Evolutionary conservation across 2,888 invertebrate species (phyloP).

Genomic region (Uropetala carovei): DNA sequence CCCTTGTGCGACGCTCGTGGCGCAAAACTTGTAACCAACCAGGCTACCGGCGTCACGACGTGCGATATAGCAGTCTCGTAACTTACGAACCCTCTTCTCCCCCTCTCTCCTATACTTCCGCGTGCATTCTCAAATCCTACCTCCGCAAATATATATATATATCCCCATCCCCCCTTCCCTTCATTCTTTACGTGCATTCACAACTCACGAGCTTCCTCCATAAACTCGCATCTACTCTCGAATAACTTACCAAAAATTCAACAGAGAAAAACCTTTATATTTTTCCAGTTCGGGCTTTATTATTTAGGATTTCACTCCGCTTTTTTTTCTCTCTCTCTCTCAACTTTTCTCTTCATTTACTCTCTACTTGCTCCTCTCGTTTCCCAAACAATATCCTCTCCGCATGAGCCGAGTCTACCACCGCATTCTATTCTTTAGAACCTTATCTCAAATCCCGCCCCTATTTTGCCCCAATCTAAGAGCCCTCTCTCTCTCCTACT

Average conservation of each 20-base stretch:
- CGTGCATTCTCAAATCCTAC: slow-evolving; percentile 26
- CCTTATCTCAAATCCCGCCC: neutral
- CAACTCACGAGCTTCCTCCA: too few species aligned
- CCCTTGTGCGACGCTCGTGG: too few species aligned
- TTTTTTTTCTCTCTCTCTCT: too few species aligned
- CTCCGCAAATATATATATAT: neutral
- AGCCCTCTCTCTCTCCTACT: neutral
- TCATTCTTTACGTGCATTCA: neutral
- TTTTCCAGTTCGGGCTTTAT: too few species aligned
- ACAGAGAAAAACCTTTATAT: too few species aligned
- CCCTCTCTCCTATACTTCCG: neutral
- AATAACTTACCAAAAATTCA: too few species aligned
- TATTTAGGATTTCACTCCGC: too few species aligned
- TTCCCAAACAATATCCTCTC: neutral
- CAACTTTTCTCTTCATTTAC: too few species aligned
- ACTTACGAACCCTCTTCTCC: neutral
- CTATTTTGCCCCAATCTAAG: neutral
- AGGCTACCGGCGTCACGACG: neutral
- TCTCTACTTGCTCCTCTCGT: too few species aligned
- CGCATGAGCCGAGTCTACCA: neutral
- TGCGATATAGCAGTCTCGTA: neutral
- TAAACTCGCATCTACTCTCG: too few species aligned
- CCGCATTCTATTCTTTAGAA: neutral
- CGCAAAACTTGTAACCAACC: slow-evolving; percentile 25
- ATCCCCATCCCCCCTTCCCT: neutral